Conservation (phyloP, 2,797 vertebrate genomes). For the Denticeps clupeoides region DNA sequence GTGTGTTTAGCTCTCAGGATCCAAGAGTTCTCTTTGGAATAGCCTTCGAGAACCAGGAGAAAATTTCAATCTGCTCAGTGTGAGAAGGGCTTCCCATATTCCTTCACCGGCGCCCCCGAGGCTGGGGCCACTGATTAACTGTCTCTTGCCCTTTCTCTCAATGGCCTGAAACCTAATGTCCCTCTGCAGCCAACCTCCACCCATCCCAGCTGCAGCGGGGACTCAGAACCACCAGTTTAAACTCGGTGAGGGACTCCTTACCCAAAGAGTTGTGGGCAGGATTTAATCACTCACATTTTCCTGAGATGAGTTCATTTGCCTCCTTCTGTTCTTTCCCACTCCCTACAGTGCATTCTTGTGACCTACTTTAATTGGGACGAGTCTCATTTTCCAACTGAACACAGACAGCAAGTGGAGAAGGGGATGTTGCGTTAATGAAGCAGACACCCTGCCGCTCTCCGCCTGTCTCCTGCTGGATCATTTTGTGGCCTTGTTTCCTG, state of each 20-base stretch:
- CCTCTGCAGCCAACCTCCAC: neutral
- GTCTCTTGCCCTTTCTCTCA: neutral
- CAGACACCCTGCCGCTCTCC: too few relatives aligned
- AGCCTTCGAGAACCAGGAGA: neutral
- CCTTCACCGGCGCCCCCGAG: neutral
- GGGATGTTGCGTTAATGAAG: neutral
- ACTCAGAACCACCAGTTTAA: too few relatives aligned
- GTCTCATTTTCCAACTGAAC: neutral
- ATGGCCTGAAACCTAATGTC: neutral
- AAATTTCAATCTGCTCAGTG: neutral
- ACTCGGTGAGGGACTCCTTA: too few relatives aligned
- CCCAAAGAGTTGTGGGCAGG: too few relatives aligned
- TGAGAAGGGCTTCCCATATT: neutral
- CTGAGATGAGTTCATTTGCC: neutral
- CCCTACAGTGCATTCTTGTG: neutral
- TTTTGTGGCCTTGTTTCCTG: too few relatives aligned
- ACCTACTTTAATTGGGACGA: neutral
- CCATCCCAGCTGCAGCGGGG: neutral
- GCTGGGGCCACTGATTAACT: neutral
- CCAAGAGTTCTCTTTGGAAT: neutral
- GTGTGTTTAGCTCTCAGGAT: constrained; percentile 20
- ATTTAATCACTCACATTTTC: neutral
- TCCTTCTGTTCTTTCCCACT: neutral
- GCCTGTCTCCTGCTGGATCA: too few relatives aligned
- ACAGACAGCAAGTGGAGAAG: neutral